Evolutionary conservation across 2,888 invertebrate genomes (phyloP).

Genomic region (Phlogophora meticulosa): DNA sequence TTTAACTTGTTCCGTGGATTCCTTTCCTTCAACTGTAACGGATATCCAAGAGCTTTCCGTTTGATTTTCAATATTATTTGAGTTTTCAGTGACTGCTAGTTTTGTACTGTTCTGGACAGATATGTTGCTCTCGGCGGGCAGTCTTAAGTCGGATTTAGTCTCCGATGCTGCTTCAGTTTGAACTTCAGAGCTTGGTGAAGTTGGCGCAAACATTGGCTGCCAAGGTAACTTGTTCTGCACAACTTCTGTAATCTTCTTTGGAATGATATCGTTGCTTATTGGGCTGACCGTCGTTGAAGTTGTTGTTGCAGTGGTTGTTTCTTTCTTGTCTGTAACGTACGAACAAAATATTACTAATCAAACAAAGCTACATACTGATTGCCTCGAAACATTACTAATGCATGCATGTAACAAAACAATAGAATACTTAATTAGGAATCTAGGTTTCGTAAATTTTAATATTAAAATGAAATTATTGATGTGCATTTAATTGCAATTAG

Average conservation of each 20-base stretch:
- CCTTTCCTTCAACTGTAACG: slow-evolving; percentile 70
- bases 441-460: not conserved
- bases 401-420: not conserved
- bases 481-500: not conserved
- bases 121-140: slow-evolving; percentile 82
- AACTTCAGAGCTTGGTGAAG: slow-evolving; percentile 65
- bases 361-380: too few relatives aligned
- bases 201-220: slow-evolving; percentile 74
- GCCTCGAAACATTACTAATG: too few relatives aligned
- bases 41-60: slow-evolving; percentile 77
- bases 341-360: slow-evolving; percentile 25
- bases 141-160: slow-evolving; percentile 75
- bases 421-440: not conserved
- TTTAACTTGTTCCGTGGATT: slow-evolving; percentile 69
- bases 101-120: slow-evolving; percentile 78
- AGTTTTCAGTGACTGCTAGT: slow-evolving; percentile 70
- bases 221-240: slow-evolving; percentile 79
- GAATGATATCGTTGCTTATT: slow-evolving; percentile 78
- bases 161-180: slow-evolving; percentile 71
- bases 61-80: slow-evolving; percentile 68
- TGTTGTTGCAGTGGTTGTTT: slow-evolving; percentile 71
- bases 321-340: slow-evolving; percentile 82
- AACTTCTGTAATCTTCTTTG: slow-evolving; percentile 79
- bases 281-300: slow-evolving; percentile 70
- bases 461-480: slow-evolving; percentile 3